These are phyloP conservation scores for Dryomyza anilis DNA, from an alignment of 2,888 invertebrate species.

Conservation along the genomic window DNA sequence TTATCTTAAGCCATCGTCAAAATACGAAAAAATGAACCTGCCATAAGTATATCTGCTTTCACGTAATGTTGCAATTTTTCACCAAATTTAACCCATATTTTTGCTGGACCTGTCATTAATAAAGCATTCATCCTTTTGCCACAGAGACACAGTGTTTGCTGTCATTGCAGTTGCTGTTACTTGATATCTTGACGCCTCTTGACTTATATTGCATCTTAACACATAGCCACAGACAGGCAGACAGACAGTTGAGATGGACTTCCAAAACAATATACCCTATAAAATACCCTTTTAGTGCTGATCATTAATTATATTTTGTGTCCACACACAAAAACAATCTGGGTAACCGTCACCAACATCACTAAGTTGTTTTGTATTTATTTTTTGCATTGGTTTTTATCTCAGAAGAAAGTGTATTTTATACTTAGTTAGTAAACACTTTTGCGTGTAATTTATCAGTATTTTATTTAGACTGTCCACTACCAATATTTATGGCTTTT, in stretches of 20 bases:
- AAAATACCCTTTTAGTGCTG: neutral
- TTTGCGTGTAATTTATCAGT: neutral
- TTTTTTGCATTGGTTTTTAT: neutral
- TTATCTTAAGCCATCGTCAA: no score
- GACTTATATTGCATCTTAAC: conserved; percentile 4
- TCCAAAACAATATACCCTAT: no score
- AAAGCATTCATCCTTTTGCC: neutral
- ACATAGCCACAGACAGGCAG: neutral
- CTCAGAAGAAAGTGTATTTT: neutral
- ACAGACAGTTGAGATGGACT: no score
- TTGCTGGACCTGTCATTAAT: conserved; percentile 8
- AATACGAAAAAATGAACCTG: no score
- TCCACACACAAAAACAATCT: neutral
- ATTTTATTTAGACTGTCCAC: neutral
- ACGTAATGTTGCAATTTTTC: no score
- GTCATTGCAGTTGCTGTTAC: neutral
- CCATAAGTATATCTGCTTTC: no score
- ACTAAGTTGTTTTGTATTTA: neutral
- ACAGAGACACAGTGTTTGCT: neutral
- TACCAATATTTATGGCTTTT: neutral
- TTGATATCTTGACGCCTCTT: neutral
- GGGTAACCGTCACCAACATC: neutral
- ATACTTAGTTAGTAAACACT: neutral
- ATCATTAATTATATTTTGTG: conserved; percentile 17
- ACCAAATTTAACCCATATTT: conserved; percentile 14